Percentiles rank a stretch among this genome's conserved stretches.
Conservation (phyloP, 2,888 invertebrate genomes). For the Heliconius charithonia region DNA sequence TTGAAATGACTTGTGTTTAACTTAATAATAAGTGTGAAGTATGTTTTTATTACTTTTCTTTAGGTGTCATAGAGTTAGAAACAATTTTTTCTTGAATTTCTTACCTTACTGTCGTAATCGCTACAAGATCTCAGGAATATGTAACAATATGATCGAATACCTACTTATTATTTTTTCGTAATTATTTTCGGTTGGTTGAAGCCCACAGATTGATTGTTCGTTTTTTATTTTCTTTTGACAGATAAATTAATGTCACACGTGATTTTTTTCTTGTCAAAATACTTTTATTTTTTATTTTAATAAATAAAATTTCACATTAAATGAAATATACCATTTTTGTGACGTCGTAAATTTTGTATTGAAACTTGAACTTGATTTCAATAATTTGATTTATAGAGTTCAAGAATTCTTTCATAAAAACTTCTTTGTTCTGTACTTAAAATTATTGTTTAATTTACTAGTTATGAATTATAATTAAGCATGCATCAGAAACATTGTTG, state of each 20-base stretch:
- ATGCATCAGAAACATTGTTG: background rate
- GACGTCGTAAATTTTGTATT: background rate
- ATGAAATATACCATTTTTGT: background rate
- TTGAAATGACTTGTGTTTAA: conserved; percentile 30
- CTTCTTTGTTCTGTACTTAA: background rate
- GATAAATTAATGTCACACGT: background rate
- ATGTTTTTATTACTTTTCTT: conserved; percentile 28
- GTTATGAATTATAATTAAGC: background rate
- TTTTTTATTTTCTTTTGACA: background rate
- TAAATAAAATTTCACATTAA: background rate
- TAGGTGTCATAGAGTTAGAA: conserved; percentile 27
- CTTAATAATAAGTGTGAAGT: conserved; percentile 34
- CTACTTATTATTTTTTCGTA: background rate
- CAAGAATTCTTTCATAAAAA: background rate
- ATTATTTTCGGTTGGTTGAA: background rate
- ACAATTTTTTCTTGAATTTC: conserved; percentile 30
- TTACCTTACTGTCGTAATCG: conserved; percentile 23
- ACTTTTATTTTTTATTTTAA: background rate
- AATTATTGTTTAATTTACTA: background rate
- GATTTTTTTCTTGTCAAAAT: background rate
- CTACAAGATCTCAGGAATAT: conserved; percentile 21
- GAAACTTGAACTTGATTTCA: too few relatives aligned
- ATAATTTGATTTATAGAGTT: background rate
- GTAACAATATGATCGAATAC: background rate
- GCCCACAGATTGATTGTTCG: background rate